A percentile compares a stretch with the other conserved stretches of the same genome.
Conservation (phyloP, 2,888 invertebrate genomes). For the Rotaria socialis region DNA sequence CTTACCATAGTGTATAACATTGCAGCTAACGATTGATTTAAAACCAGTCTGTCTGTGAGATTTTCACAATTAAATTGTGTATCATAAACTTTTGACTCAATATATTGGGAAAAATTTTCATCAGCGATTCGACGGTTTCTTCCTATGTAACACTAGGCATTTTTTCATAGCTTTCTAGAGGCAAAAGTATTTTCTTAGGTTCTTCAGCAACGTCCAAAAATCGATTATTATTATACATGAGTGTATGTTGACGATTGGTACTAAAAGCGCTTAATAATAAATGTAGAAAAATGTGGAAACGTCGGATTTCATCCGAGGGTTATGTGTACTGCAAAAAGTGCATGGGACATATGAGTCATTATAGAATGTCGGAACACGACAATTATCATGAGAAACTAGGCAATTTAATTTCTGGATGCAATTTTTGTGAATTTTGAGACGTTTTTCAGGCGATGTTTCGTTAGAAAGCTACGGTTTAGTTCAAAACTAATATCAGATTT, state of each 20-base stretch:
- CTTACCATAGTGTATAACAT: background rate
- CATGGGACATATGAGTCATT: no score
- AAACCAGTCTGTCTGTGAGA: background rate
- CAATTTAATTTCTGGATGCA: no score
- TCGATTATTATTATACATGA: background rate
- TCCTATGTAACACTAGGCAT: background rate
- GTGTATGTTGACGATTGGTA: background rate
- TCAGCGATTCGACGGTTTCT: background rate
- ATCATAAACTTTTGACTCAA: background rate
- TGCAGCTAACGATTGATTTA: background rate
- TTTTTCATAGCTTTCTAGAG: background rate
- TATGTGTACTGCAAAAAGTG: no score
- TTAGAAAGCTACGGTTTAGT: no score
- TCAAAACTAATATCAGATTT: no score
- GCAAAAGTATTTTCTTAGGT: background rate
- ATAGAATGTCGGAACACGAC: no score
- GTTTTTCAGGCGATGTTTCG: no score
- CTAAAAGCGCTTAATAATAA: background rate
- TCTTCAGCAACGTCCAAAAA: background rate
- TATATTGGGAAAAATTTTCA: background rate
- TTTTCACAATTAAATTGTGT: background rate
- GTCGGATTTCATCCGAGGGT: no score
- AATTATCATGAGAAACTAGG: no score
- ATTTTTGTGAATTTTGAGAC: no score
- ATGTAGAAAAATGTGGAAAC: background rate